These are phyloP conservation scores for Seriola aureovittata DNA, from an alignment of 2,113 vertebrate species.

Conservation along the genomic window DNA sequence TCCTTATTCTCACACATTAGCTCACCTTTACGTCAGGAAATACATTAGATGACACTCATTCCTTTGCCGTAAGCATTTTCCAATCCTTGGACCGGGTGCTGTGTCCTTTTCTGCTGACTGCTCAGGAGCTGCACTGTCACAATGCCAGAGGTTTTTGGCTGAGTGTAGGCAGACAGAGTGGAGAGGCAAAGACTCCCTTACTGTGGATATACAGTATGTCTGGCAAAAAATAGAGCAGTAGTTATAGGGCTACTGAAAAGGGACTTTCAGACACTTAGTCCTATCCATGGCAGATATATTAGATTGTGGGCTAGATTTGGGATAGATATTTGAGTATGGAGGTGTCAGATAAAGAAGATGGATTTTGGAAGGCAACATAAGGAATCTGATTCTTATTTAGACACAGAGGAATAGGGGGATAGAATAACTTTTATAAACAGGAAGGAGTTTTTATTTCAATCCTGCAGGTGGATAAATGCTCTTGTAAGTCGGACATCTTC, in stretches of 20 bases:
- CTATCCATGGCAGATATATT: slow-evolving; percentile 32
- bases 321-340: slow-evolving; percentile 31
- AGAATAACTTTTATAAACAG: slow-evolving; percentile 41
- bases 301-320: slow-evolving; percentile 42
- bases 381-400: slow-evolving; percentile 34
- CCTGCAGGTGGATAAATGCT: slow-evolving; percentile 35
- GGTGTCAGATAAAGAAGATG: slow-evolving; percentile 24
- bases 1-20: slow-evolving; percentile 41
- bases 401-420: slow-evolving; percentile 21
- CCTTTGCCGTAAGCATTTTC: slow-evolving; percentile 55
- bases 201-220: slow-evolving; percentile 27
- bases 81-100: slow-evolving; percentile 46
- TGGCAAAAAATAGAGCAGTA: slow-evolving; percentile 35
- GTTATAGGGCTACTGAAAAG: slow-evolving; percentile 38
- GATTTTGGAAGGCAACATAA: slow-evolving; percentile 9
- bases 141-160: slow-evolving; percentile 68
- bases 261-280: slow-evolving; percentile 46
- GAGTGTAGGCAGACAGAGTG: slow-evolving; percentile 61
- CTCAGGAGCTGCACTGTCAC: slow-evolving; percentile 48
- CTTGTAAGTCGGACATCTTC: slow-evolving; percentile 30
- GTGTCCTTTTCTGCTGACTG: slow-evolving; percentile 69
- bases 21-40: slow-evolving; percentile 65
- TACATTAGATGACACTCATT: slow-evolving; percentile 55
- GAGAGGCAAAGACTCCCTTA: slow-evolving; percentile 29
- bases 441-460: slow-evolving; percentile 6